These are phyloP conservation scores for Jaculus jaculus DNA, from an alignment of 2,113 vertebrate species.

Conservation along the genomic window DNA sequence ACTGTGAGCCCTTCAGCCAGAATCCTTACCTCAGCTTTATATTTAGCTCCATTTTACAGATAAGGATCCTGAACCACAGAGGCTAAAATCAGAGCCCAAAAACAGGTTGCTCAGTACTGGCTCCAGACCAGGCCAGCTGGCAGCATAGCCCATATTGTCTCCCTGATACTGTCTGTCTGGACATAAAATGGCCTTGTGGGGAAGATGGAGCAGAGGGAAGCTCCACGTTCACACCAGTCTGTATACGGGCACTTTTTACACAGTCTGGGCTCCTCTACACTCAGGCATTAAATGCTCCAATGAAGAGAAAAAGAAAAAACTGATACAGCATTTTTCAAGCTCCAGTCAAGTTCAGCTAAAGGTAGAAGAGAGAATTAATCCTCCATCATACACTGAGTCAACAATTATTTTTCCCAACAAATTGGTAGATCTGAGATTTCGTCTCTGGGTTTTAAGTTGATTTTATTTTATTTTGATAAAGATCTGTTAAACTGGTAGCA, in stretches of 20 bases:
- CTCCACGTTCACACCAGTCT: not conserved
- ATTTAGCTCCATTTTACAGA: not conserved
- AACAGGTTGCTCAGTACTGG: not conserved
- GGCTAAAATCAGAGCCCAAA: not conserved
- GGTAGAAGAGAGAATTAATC: not conserved
- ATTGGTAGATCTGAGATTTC: not conserved
- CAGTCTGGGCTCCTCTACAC: fast-evolving
- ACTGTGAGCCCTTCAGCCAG: not conserved
- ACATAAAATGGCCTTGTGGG: not conserved
- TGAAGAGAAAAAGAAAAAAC: not conserved
- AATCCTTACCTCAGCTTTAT: not conserved
- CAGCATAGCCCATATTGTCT: not conserved
- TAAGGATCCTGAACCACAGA: not conserved
- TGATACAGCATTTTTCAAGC: not conserved
- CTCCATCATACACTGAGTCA: too few species aligned
- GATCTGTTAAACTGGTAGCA: not conserved
- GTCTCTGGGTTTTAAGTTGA: not conserved
- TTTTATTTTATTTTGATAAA: not conserved
- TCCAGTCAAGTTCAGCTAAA: not conserved
- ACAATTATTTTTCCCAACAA: not conserved
- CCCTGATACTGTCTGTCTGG: not conserved
- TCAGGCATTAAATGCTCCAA: not conserved
- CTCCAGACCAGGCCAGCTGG: not conserved
- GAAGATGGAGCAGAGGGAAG: not conserved
- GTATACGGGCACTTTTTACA: too few species aligned